phyloP scores from a whole-genome alignment of 2,888 invertebrate genomes.

The Apamea monoglypha region DNA sequence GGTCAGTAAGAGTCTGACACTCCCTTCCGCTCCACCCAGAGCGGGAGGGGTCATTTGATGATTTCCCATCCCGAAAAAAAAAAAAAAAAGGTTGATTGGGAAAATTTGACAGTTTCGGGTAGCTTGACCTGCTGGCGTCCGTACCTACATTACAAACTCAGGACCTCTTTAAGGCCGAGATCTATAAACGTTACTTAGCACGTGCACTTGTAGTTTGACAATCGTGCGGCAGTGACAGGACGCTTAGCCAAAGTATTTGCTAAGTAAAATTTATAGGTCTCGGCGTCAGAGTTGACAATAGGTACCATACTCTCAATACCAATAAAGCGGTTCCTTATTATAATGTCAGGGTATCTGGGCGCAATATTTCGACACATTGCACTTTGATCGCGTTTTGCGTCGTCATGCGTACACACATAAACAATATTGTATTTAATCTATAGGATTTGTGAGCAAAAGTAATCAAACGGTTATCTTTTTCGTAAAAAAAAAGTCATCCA shows the following conservation, averaged over 20 bases:
- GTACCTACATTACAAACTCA: too few relatives aligned
- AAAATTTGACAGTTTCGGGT: too few relatives aligned
- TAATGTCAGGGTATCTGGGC: background rate
- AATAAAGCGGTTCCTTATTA: background rate
- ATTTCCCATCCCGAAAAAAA: too few relatives aligned
- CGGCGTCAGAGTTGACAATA: background rate
- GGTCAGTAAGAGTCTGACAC: too few relatives aligned
- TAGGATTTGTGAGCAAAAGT: constrained; percentile 15
- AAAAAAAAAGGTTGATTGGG: too few relatives aligned
- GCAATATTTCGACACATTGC: constrained; percentile 27
- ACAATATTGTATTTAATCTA: constrained; percentile 14
- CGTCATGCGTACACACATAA: background rate
- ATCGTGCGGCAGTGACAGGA: too few relatives aligned
- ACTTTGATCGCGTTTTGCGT: background rate
- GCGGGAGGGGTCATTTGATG: too few relatives aligned
- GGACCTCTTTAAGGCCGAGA: background rate
- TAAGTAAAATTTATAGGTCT: background rate
- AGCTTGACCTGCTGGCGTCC: too few relatives aligned
- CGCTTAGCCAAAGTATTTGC: background rate
- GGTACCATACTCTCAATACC: background rate
- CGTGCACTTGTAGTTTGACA: too few relatives aligned
- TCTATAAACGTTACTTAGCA: background rate
- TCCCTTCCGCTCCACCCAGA: too few relatives aligned
- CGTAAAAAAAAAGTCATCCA: constrained; percentile 19
- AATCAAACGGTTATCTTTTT: constrained; percentile 35